Percentiles rank a stretch among this genome's conserved stretches.
phyloP scores from a whole-genome alignment of 2,113 vertebrate genomes.

The Actinemys pallida region DNA sequence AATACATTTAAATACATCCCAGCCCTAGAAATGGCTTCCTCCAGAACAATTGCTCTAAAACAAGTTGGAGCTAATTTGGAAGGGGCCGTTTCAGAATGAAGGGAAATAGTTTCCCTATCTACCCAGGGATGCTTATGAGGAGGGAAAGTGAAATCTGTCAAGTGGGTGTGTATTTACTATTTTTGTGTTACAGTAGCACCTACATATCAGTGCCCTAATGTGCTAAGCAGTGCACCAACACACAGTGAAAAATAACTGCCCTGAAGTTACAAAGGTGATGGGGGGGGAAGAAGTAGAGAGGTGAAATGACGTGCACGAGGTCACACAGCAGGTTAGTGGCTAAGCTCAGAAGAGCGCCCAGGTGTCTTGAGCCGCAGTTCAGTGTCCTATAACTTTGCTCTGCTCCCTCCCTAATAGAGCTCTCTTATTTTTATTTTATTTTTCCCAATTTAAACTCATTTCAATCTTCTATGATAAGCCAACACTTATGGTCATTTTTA shows the following conservation, averaged over 20 bases:
- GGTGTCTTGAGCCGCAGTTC: neutral
- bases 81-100: neutral
- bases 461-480: neutral
- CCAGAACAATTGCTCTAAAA: neutral
- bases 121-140: neutral
- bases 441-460: neutral
- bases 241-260: neutral
- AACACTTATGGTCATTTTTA: neutral
- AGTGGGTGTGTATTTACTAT: neutral
- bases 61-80: neutral
- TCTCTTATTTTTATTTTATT: neutral
- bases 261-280: neutral
- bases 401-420: neutral
- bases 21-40: neutral
- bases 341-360: neutral
- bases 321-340: neutral
- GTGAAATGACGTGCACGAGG: neutral
- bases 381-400: neutral
- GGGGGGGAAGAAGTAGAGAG: neutral
- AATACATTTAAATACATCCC: neutral
- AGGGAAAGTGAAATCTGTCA: neutral
- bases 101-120: neutral
- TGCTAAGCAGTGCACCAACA: neutral
- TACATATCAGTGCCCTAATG: neutral
- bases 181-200: neutral